Base-by-base conservation (phyloP, 1,140 invertebrate genomes). In the Drosophila arizonae region DNA sequence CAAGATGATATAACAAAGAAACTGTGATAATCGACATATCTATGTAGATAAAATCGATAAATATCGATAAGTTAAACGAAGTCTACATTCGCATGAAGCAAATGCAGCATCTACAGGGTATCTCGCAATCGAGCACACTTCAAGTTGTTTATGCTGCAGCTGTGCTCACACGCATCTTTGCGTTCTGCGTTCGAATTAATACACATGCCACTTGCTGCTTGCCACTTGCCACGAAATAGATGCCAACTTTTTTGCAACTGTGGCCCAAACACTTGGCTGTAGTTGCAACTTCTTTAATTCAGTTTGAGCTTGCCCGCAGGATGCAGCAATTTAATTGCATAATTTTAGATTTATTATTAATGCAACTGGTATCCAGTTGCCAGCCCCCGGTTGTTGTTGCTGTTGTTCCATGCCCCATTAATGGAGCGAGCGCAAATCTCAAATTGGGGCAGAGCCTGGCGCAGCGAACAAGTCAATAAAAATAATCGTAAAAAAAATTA, bases 331-430 rank as follows among this genome's bases (percentile, higher is more conserved):
- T 81, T 68, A 86, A 86, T 79, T 87, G 82, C 69, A 87, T 79
- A 76, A 79, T 82, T 82, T 86, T 55, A 72, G 79, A 82, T 87
- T 82, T 87, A 82, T 87, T 79, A 87, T 87, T 81, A 71, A 73
- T 87, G 70, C 48, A 74, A 72, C 71, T 76, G 56, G 54, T 62
- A 26, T 26, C 21, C 65, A 43, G 54, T 52, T 71, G 1, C 26
- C 45, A 57, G 26, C 17, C 17, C 41, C 26, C n/a, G 11, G 24
- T 30, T 43, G 57, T 36, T 61, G 30, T 51, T 52, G 48, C 45
- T 73, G 69, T 61, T 54, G 62, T 13, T 24, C 28, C 51, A 28
- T 33, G 28, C 51, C 73, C 50, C 60, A 61, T 71, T 76, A 76
- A 76, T 64, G 55, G 54, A 48, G 58, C 45, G 36, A 57, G 33